Conservation (phyloP, 2,888 invertebrate genomes). For the Tenthredo notha region DNA sequence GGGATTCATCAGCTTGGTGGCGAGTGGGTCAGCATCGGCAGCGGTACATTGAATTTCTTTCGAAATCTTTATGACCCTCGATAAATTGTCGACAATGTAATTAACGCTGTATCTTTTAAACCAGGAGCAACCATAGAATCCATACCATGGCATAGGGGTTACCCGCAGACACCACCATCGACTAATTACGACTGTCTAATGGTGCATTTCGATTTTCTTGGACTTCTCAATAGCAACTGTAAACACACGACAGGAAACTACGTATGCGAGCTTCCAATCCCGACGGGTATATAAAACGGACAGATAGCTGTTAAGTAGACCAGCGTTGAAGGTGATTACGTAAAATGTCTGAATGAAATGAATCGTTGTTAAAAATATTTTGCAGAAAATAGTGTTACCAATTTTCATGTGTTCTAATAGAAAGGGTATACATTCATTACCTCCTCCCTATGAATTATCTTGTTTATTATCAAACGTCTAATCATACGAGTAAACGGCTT, state of each 20-base stretch:
- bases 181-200: not conserved
- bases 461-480: not conserved
- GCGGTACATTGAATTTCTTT: not conserved
- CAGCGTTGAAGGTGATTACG: not conserved
- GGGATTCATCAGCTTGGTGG: not conserved
- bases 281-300: not conserved
- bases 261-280: slow-evolving; percentile 7
- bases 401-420: too few relatives aligned
- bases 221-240: too few relatives aligned
- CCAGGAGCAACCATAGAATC: not conserved
- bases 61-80: not conserved
- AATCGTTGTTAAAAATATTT: too few relatives aligned
- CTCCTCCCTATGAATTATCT: not conserved
- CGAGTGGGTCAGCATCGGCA: not conserved
- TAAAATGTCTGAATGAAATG: not conserved
- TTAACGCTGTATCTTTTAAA: not conserved
- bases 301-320: not conserved
- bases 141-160: not conserved
- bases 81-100: not conserved
- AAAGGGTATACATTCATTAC: too few relatives aligned
- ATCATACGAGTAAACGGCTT: not conserved
- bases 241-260: too few relatives aligned
- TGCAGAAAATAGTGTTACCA: too few relatives aligned
- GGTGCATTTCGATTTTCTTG: too few relatives aligned
- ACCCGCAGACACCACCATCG: not conserved